Conservation (phyloP, 2,113 vertebrate species). For the Asarcornis scutulata region DNA sequence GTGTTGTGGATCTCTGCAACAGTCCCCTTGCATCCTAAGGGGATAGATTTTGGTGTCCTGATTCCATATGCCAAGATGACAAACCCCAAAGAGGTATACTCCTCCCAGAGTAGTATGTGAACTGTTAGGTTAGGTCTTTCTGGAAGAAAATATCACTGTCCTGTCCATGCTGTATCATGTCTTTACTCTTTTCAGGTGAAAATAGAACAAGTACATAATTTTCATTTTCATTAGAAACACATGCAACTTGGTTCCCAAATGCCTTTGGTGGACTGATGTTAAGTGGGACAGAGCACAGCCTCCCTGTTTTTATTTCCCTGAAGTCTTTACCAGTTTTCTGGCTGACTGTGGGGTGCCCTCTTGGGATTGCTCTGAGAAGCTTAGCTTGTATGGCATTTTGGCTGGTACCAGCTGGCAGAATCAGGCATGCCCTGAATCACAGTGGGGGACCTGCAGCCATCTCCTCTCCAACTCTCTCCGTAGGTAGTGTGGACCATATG, state of each 20-base stretch:
- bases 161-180: neutral
- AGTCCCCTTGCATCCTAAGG: neutral
- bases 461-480: neutral
- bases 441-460: neutral
- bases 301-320: neutral
- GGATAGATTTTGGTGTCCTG: neutral
- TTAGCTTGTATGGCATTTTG: neutral
- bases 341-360: neutral
- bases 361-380: neutral
- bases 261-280: neutral
- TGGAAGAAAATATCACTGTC: neutral
- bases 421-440: neutral
- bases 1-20: neutral
- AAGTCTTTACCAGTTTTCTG: neutral
- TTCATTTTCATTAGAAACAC: neutral
- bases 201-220: neutral
- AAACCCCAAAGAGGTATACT: neutral
- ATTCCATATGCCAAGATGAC: neutral
- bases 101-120: neutral
- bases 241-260: neutral
- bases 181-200: neutral
- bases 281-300: neutral
- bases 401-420: neutral
- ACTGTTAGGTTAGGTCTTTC: neutral
- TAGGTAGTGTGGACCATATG: slow-evolving; percentile 29